These are phyloP conservation scores for Periphyllus acericola DNA, from an alignment of 2,888 invertebrate species.

Conservation along the genomic window DNA sequence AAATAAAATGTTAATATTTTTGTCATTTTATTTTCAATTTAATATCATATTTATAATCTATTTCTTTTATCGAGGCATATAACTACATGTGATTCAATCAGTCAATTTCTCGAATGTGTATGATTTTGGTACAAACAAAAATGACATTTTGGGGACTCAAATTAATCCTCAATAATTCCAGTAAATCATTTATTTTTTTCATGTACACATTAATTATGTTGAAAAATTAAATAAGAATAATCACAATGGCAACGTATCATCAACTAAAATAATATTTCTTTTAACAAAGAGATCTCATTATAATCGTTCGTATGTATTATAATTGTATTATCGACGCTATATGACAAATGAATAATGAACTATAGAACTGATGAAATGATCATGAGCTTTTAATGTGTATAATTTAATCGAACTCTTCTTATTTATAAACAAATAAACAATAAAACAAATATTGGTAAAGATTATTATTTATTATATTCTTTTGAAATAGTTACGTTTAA, in stretches of 20 bases:
- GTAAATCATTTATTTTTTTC: background rate
- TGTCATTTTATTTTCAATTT: background rate
- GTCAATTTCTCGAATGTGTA: background rate
- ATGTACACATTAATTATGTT: slow-evolving; percentile 6
- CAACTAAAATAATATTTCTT: background rate
- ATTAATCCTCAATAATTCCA: slow-evolving; percentile 11
- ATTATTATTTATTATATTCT: background rate
- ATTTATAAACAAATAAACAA: background rate
- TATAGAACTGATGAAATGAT: too few relatives aligned
- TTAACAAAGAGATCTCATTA: background rate
- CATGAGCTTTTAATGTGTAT: too few relatives aligned
- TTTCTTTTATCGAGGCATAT: background rate
- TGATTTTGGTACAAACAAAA: background rate
- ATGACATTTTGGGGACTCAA: background rate
- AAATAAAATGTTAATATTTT: background rate
- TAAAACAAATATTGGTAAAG: background rate
- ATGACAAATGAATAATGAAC: background rate
- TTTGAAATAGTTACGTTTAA: too few relatives aligned
- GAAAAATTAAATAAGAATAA: background rate
- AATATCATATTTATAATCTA: background rate
- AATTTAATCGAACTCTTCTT: background rate
- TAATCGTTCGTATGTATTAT: background rate
- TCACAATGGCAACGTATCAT: background rate
- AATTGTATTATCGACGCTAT: background rate
- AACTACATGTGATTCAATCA: background rate